Percentiles rank a stretch among this genome's conserved stretches.
These are phyloP conservation scores for Lagorchestes hirsutus DNA, from an alignment of 2,797 vertebrate genomes.

Conservation along the genomic window DNA sequence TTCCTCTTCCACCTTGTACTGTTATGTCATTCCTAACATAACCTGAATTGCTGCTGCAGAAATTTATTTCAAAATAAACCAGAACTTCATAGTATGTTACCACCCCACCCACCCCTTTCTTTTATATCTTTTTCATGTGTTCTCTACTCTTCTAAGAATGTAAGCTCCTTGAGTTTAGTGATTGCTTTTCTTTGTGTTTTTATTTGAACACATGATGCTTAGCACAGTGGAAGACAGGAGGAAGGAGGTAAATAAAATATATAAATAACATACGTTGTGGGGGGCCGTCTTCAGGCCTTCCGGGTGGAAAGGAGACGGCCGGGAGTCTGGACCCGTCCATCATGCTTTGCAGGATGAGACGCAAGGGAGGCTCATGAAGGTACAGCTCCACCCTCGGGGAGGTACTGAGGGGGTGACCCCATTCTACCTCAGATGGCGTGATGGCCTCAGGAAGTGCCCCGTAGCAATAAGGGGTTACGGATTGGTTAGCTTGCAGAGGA, in stretches of 20 bases:
- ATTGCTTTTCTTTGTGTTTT: background rate
- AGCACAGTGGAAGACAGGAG: background rate
- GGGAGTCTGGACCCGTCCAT: too few species aligned
- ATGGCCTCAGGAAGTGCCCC: too few species aligned
- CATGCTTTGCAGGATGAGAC: too few species aligned
- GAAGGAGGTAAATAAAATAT: background rate
- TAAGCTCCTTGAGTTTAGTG: background rate
- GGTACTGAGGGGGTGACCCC: too few species aligned
- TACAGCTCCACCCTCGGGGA: too few species aligned
- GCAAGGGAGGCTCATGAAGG: too few species aligned
- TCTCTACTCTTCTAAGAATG: background rate
- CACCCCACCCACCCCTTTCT: background rate
- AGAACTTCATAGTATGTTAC: background rate
- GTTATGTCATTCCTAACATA: background rate
- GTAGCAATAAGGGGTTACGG: too few species aligned
- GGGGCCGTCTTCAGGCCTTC: too few species aligned
- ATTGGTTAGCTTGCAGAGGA: too few species aligned
- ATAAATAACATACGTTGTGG: background rate
- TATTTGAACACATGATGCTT: background rate
- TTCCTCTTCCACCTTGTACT: background rate
- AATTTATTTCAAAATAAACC: background rate
- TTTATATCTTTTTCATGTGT: background rate
- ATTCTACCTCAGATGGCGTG: too few species aligned
- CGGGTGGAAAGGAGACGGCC: too few species aligned
- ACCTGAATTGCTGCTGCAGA: background rate